A percentile compares a stretch with the other conserved stretches of the same genome.
These are phyloP conservation scores for Etia nguti DNA, from an alignment of 2,113 vertebrate species.

Conservation along the genomic window DNA sequence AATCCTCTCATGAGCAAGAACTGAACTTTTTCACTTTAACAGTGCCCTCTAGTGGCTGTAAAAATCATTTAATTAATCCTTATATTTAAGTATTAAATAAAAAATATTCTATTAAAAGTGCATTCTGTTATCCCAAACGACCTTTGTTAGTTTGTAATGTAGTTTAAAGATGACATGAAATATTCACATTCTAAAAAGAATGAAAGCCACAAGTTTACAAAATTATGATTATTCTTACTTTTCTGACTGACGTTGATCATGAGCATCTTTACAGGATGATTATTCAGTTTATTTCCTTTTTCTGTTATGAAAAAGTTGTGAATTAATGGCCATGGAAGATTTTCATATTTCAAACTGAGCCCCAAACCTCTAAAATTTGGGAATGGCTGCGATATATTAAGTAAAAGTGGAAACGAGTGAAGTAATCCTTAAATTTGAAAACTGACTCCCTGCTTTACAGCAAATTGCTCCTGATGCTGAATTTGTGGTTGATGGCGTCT, in stretches of 20 bases:
- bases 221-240: background rate
- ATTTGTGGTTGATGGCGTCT: constrained; percentile 52
- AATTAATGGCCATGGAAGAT: background rate
- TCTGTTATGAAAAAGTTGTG: background rate
- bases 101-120: background rate
- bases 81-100: background rate
- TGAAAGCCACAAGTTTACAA: background rate
- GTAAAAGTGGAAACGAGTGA: background rate
- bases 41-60: background rate
- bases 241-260: background rate
- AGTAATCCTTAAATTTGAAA: background rate
- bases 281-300: background rate
- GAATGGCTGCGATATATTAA: fast-evolving
- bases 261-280: background rate
- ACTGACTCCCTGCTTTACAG: constrained; percentile 11
- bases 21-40: background rate
- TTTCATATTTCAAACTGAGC: background rate
- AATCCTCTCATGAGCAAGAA: background rate
- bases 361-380: background rate
- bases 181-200: background rate
- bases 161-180: background rate
- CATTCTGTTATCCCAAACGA: background rate
- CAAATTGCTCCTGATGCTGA: constrained; percentile 26
- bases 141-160: background rate
- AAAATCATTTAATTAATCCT: background rate